Evolutionary conservation across 2,797 vertebrate species (phyloP), one percentile per base, ranked within the genome.

Genomic region (Sebastiscus albofasciatus): DNA sequence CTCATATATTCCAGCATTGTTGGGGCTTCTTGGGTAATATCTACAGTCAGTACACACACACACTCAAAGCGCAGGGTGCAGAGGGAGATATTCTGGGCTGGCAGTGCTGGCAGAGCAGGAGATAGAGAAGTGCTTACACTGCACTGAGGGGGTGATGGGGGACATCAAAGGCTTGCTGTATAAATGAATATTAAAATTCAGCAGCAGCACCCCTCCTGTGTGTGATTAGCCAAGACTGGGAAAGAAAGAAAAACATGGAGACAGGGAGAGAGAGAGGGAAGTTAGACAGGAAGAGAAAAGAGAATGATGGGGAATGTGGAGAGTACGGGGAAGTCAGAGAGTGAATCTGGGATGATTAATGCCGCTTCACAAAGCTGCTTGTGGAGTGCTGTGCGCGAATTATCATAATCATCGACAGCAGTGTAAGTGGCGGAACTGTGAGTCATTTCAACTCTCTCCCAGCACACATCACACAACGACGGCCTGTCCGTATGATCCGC

Each of bases 151-250:
- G 93, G 89, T 91, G 93, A 93, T 87, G 92, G 90, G 90, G 92
- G 89, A 94, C 95, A 95, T 96, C 95, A 96, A 95, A 96, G 94
- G 90, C 92, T 82, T 64, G 89, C 92, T 94, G 93, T 95, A 95
- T 94, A 95, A 95, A 95, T 95, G 79, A 94, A 93, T 94, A 94
- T 96, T 95, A 92, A 95, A 95, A 95, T 95, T 94, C 94, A 94
- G 86, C 91, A 87, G 92, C 89, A 92, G 91, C 85, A 88, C 91
- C 90, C 92, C 92, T 93, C 91, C 90, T 90, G 93, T 91, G 93
- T 90, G 90, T 94, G 93, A 94, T 94, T 93, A 94, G 90, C 92
- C 86, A 86, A 85, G 93, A 92, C 89, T 86, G 82, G 84, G 72
- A 84, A 82, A 92, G 89, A 92, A 91, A 85, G 87, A 89, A 88